Evolutionary conservation across 2,113 vertebrate genomes (phyloP), one percentile per base, ranked within the genome.

Genomic region (Fulica atra): DNA sequence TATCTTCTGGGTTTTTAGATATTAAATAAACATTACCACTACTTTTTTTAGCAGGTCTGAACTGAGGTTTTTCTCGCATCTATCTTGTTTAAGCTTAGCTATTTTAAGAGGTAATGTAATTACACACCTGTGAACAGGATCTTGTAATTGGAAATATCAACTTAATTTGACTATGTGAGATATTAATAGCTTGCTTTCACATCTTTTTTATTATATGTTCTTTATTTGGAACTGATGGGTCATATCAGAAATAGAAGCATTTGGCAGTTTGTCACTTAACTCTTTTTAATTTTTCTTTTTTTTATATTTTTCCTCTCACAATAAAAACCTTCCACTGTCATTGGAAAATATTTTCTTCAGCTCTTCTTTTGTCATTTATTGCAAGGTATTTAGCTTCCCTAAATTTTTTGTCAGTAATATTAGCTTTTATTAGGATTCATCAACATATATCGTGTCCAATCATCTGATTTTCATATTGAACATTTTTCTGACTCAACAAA

Each of bases 101-200:
- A 71, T 95, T 90, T 95, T 93, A 92, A 92, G 50, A 83, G 21
- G 11, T n/a, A 88, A 72, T 88, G 59, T 50, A 88, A 90, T 94
- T 81, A 69, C 18, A 74, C 28, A 91, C 25, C 42, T 85, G 51
- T 70, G 48, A 95, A 50, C 20, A 56, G 53, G 7, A 82, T 72
- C 9, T 68, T 81, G 11, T 64, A 89, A 92, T 69, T 60, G 35
- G 25, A 94, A 79, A 18, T 31, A 60, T 48, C 20, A 57, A 29
- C 15, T 73, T 82, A 73, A 48, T 81, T 79, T 82, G 89, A 61
- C 5, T 40, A 35, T n/a, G 7, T 53, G 44, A 76, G 44, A 33
- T 79, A 87, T 76, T 80, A 80, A 82, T 74, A 92, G 6, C 23
- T 80, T 84, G 4, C 24, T 87, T 69, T 70, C 35, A 46, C 3